Conservation (phyloP, 2,888 invertebrate genomes). For the Drosophila testacea region DNA sequence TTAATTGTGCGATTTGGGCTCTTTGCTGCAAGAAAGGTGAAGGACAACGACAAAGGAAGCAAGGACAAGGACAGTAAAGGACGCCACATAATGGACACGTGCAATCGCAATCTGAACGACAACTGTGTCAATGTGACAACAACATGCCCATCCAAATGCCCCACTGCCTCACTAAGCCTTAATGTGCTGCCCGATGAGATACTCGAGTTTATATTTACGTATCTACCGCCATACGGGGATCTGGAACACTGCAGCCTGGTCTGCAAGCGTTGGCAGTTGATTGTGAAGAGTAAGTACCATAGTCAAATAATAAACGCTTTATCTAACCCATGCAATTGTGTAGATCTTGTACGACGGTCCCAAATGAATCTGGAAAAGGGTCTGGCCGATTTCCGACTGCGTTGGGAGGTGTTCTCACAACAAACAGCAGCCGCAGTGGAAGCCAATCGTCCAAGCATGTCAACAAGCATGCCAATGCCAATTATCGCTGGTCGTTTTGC, state of each 20-base stretch:
- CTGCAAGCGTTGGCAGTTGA: conserved; percentile 93
- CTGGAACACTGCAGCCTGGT: conserved; percentile 94
- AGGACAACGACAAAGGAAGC: conserved; percentile 52
- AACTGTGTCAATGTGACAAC: conserved; percentile 37
- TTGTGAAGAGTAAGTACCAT: conserved; percentile 90
- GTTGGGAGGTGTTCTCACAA: conserved; percentile 88
- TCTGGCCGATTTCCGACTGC: conserved; percentile 90
- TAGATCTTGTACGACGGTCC: conserved; percentile 92
- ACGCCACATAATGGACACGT: conserved; percentile 55
- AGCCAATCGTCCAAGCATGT: conserved; percentile 21
- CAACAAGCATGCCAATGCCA: conserved; percentile 85
- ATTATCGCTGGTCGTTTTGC: conserved; percentile 96
- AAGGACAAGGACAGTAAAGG: conserved; percentile 38
- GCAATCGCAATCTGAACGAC: conserved; percentile 60
- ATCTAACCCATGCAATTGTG: conserved; percentile 58
- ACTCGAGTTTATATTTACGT: conserved; percentile 94
- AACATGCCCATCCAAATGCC: conserved; percentile 22
- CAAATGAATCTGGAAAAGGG: conserved; percentile 91
- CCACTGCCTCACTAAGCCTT: conserved; percentile 64
- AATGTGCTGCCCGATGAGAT: conserved; percentile 96
- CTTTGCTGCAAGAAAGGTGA: conserved; percentile 38
- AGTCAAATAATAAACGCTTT: background rate
- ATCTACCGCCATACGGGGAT: conserved; percentile 96
- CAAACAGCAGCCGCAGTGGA: conserved; percentile 57
- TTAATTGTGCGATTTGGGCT: conserved; percentile 8